phyloP scores from a whole-genome alignment of 2,888 invertebrate species.

The Tolmerus cingulatus region DNA sequence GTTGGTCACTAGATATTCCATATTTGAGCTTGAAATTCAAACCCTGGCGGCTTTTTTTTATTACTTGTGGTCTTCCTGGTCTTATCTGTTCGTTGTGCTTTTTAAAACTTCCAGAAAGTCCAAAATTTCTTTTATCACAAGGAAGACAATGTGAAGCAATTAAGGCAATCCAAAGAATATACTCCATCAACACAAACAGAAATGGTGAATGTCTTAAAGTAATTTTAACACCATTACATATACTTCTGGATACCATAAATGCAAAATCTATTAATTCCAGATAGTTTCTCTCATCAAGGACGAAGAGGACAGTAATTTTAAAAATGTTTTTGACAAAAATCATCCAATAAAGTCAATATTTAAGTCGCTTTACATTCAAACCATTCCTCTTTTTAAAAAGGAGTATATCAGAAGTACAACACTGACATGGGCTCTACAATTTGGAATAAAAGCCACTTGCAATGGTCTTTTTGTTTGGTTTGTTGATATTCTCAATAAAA shows the following conservation, averaged over 20 bases:
- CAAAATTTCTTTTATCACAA: conserved; percentile 57
- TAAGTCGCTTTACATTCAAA: conserved; percentile 58
- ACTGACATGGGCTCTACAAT: conserved; percentile 57
- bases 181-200: conserved; percentile 54
- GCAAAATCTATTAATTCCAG: background rate
- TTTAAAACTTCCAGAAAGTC: conserved; percentile 59
- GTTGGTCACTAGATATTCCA: conserved; percentile 55
- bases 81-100: conserved; percentile 55
- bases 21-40: conserved; percentile 55
- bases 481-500: conserved; percentile 57
- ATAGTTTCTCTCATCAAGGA: background rate
- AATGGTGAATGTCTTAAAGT: conserved; percentile 53
- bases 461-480: conserved; percentile 61
- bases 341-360: conserved; percentile 45
- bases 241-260: background rate
- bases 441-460: conserved; percentile 57
- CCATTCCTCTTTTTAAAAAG: conserved; percentile 56
- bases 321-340: background rate
- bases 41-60: conserved; percentile 59
- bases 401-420: conserved; percentile 55
- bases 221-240: conserved; percentile 24
- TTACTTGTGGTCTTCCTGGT: conserved; percentile 58
- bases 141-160: conserved; percentile 55
- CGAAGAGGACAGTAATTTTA: background rate
- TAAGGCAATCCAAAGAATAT: conserved; percentile 55